These are phyloP conservation scores for Drosophila quasianomalipes DNA, from an alignment of 2,888 invertebrate genomes.

Conservation along the genomic window DNA sequence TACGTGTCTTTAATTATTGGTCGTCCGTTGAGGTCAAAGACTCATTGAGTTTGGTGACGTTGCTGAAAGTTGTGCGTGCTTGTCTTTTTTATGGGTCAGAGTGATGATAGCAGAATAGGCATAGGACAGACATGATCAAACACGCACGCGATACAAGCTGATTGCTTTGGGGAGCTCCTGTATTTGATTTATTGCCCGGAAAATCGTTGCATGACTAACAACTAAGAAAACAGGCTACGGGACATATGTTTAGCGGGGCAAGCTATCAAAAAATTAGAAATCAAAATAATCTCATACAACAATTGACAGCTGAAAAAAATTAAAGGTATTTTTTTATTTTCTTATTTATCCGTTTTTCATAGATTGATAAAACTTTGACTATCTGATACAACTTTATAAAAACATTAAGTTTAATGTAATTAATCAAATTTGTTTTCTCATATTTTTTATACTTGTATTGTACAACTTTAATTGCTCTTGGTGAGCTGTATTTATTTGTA, in stretches of 20 bases:
- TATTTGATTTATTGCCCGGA: neutral
- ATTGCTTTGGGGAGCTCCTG: neutral
- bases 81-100: neutral
- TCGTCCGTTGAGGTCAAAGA: constrained; percentile 39
- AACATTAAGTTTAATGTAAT: neutral
- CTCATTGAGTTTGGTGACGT: constrained; percentile 11
- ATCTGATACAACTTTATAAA: neutral
- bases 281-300: neutral
- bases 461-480: neutral
- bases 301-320: neutral
- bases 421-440: neutral
- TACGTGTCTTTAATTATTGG: constrained; percentile 20
- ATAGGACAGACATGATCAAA: neutral
- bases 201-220: constrained; percentile 1
- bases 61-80: constrained; percentile 14
- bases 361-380: neutral
- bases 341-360: neutral
- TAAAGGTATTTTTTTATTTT: neutral
- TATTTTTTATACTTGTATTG: neutral
- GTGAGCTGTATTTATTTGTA: neutral
- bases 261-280: neutral
- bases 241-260: neutral
- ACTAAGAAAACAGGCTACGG: neutral
- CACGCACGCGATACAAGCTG: neutral
- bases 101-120: neutral